A percentile compares a stretch with the other conserved stretches of the same genome.
These are phyloP conservation scores for Bombyx mandarina DNA, from an alignment of 1,140 invertebrate species.

Conservation along the genomic window DNA sequence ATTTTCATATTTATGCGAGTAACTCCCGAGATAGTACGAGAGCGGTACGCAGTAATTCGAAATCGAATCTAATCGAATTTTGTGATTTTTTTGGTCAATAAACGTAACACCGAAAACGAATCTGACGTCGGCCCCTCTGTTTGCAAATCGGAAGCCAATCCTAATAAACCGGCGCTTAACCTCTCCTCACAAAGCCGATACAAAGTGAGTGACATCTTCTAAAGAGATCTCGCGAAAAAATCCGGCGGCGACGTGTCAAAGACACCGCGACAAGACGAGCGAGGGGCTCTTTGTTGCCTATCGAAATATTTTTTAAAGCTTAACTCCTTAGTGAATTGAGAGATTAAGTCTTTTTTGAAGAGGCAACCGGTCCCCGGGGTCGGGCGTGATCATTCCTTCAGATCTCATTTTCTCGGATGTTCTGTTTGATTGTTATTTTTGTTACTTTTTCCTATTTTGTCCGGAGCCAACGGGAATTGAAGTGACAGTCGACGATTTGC, in stretches of 20 bases:
- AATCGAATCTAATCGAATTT: constrained; percentile 33
- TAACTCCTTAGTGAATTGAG: constrained; percentile 71
- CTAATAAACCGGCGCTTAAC: constrained; percentile 67
- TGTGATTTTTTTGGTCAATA: constrained; percentile 26
- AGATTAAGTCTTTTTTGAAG: constrained; percentile 69
- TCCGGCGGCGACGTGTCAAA: constrained; percentile 64
- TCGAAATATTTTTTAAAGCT: constrained; percentile 69
- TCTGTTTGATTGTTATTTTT: constrained; percentile 71
- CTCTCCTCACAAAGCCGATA: constrained; percentile 63
- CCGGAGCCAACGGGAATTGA: constrained; percentile 50
- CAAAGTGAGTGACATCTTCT: constrained; percentile 65
- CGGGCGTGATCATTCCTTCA: constrained; percentile 64
- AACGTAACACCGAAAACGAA: constrained; percentile 31
- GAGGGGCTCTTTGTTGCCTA: constrained; percentile 61
- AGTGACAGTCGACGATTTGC: constrained; percentile 67
- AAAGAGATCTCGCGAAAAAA: constrained; percentile 65
- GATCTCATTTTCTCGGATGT: constrained; percentile 67
- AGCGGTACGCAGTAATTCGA: constrained; percentile 31
- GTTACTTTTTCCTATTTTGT: constrained; percentile 59
- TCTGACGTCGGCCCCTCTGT: constrained; percentile 41
- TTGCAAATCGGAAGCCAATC: constrained; percentile 56
- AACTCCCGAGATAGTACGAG: constrained; percentile 5
- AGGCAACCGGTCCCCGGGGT: constrained; percentile 60
- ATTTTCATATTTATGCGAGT: constrained; percentile 57
- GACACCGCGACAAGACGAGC: constrained; percentile 47